phyloP scores from a whole-genome alignment of 2,888 invertebrate genomes.

The Plebejus anna region DNA sequence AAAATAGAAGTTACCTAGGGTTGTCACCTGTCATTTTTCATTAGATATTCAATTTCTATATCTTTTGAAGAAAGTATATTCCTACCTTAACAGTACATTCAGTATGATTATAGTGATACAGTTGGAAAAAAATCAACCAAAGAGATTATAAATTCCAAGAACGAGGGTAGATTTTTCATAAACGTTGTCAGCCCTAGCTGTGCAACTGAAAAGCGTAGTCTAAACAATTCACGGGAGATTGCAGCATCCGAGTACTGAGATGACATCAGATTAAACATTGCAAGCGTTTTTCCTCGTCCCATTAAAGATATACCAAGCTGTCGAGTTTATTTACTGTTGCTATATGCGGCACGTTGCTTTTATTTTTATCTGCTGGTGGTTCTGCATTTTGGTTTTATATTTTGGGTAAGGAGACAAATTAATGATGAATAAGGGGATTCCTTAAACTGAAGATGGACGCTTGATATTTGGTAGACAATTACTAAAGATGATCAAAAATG shows the following conservation, averaged over 20 bases:
- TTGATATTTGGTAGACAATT: too few species aligned
- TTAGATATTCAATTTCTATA: background rate
- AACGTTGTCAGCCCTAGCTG: slow-evolving; percentile 4
- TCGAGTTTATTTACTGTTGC: slow-evolving; percentile 36
- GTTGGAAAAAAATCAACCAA: background rate
- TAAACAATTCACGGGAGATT: slow-evolving; percentile 64
- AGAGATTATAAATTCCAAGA: background rate
- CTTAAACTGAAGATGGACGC: too few species aligned
- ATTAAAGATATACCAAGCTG: slow-evolving; percentile 46
- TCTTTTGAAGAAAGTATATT: background rate
- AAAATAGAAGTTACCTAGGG: slow-evolving; percentile 33
- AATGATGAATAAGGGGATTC: too few species aligned
- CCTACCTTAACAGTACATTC: background rate
- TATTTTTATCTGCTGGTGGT: background rate
- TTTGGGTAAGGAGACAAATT: background rate
- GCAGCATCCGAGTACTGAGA: slow-evolving; percentile 50
- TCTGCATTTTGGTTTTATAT: background rate
- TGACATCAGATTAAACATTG: slow-evolving; percentile 70
- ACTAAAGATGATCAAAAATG: too few species aligned
- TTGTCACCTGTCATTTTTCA: background rate
- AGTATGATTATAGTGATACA: background rate
- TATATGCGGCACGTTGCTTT: slow-evolving; percentile 19
- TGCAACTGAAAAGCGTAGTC: slow-evolving; percentile 41
- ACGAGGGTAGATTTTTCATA: background rate
- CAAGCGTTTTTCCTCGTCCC: slow-evolving; percentile 63